Evolutionary conservation across 2,888 invertebrate species (phyloP).

Genomic region (Phaonia tiefii): DNA sequence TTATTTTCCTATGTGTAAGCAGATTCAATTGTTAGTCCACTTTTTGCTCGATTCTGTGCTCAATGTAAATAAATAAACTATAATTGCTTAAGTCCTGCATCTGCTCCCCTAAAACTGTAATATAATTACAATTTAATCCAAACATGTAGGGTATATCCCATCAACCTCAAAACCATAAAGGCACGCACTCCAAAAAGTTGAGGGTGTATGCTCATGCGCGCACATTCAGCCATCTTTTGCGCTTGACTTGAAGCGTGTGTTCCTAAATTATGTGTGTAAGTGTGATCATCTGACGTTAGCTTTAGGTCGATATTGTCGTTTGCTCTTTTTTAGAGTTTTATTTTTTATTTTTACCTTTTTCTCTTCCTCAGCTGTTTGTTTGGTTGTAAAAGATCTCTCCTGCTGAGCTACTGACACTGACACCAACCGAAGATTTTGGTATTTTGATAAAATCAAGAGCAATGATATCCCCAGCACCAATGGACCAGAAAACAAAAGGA

Average conservation of each 20-base stretch:
- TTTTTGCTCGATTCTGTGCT: too few relatives aligned
- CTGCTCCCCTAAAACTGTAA: too few relatives aligned
- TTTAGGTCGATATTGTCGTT: not conserved
- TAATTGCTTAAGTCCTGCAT: too few relatives aligned
- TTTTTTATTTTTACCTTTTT: slow-evolving; percentile 6
- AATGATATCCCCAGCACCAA: slow-evolving; percentile 23
- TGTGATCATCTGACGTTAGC: not conserved
- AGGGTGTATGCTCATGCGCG: slow-evolving; percentile 44
- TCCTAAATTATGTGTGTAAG: slow-evolving; percentile 13
- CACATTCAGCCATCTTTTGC: not conserved
- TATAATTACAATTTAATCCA: too few relatives aligned
- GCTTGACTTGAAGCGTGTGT: slow-evolving; percentile 31
- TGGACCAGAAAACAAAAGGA: slow-evolving; percentile 22
- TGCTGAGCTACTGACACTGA: slow-evolving; percentile 67
- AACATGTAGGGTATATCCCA: slow-evolving; percentile 14
- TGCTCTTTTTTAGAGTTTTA: not conserved
- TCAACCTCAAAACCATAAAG: too few relatives aligned
- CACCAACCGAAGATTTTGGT: slow-evolving; percentile 63
- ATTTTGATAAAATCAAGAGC: slow-evolving; percentile 66
- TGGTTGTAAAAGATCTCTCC: slow-evolving; percentile 52
- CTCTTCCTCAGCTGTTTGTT: not conserved
- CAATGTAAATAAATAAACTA: too few relatives aligned
- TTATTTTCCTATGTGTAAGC: too few relatives aligned
- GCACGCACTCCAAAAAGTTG: slow-evolving; percentile 18
- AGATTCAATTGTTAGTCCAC: too few relatives aligned